Evolutionary conservation across 1,140 invertebrate genomes (phyloP), one percentile per base, ranked within the genome.

Genomic region (Helicoverpa zea): DNA sequence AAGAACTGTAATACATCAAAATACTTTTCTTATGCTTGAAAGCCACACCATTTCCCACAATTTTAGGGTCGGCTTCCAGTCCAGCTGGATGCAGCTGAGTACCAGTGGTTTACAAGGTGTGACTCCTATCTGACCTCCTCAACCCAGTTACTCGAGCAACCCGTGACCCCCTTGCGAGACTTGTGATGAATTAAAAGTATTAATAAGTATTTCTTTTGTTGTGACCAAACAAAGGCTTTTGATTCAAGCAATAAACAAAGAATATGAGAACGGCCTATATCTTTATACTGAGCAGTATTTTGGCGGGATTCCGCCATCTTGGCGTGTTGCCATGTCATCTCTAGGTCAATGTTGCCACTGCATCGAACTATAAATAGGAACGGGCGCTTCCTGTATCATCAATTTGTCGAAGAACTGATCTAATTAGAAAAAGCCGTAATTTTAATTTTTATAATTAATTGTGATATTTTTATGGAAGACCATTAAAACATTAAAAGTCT

Each of bases 331-430:
- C 73, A 74, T 18, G 43, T 47, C 56, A 76, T 76, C 56, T 76
- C 73, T 76, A 76, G 73, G 73, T 76, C 73, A 76, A 63, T 76
- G 73, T 72, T 72, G 47, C 49, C 18, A 47, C 29, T 73, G 68
- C 18, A 30, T 63, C 56, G 43, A 63, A n/a, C 43, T 76, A 63
- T 61, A 52, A 51, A 76, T 76, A 76, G 59, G 29, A 7, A 76
- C 9, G 3, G 35, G 35, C 14, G 43, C 58, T 76, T 52, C 73
- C 43, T 59, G 43, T 68, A 16, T 47, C 0, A 11, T 16, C 9
- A 9, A 64, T 61, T 29, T 30, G 16, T 43, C 35, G 35, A 35
- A 9, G 35, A 43, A 43, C 35, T 5, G 35, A 43, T 23, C 23
- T 2, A 23, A 23, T 43, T 43, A 43, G 35, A 43, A 7, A 58